These are phyloP conservation scores for Ochlodes sylvanus DNA, from an alignment of 2,888 invertebrate species.

Conservation along the genomic window DNA sequence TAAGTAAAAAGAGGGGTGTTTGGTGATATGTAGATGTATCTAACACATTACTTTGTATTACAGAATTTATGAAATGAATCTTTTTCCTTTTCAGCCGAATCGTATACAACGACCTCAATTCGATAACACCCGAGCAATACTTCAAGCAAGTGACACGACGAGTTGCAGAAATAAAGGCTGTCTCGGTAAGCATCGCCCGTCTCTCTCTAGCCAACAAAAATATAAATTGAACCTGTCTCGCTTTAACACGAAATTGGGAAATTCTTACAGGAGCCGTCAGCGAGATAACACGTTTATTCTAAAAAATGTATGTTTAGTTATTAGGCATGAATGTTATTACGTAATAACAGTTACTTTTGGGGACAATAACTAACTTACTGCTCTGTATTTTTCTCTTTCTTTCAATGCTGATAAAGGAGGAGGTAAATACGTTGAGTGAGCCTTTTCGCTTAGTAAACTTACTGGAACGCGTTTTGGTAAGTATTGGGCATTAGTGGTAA, in stretches of 20 bases:
- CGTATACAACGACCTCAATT: constrained; percentile 94
- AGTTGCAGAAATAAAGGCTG: constrained; percentile 95
- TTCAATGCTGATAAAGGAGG: constrained; percentile 80
- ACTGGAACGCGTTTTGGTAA: constrained; percentile 70
- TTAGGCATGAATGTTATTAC: constrained; percentile 47
- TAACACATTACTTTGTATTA: too few relatives aligned
- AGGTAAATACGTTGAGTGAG: constrained; percentile 77
- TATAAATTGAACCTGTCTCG: constrained; percentile 44
- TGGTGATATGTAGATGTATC: too few relatives aligned
- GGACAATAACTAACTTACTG: constrained; percentile 81
- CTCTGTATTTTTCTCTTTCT: constrained; percentile 78
- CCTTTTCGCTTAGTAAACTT: constrained; percentile 67
- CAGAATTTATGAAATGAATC: background rate
- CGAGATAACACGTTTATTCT: constrained; percentile 49
- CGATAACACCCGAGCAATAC: constrained; percentile 97
- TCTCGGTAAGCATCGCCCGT: constrained; percentile 88
- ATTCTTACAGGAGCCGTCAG: constrained; percentile 60
- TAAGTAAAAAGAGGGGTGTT: too few relatives aligned
- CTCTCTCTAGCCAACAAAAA: constrained; percentile 40
- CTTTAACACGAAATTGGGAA: constrained; percentile 45
- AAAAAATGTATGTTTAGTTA: constrained; percentile 60
- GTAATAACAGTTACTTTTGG: constrained; percentile 48
- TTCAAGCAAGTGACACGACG: constrained; percentile 96
- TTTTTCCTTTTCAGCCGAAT: constrained; percentile 88
- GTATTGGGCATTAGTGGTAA: constrained; percentile 51